Conservation (phyloP, 2,113 vertebrate genomes). For the Dissostichus mawsoni region DNA sequence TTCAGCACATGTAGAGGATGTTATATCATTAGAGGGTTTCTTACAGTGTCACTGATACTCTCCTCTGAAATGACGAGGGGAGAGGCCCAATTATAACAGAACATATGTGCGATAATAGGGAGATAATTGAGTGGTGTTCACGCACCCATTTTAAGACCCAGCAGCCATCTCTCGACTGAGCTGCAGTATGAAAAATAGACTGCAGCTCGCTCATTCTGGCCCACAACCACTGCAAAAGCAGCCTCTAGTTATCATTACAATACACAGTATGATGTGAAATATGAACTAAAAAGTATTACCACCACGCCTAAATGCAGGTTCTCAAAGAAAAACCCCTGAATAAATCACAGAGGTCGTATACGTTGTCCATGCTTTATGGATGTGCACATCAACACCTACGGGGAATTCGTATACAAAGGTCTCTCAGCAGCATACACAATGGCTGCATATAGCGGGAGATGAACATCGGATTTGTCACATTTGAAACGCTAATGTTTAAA, state of each 20-base stretch:
- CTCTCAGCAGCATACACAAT: slow-evolving; percentile 67
- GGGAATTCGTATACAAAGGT: slow-evolving; percentile 63
- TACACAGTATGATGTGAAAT: slow-evolving; percentile 26
- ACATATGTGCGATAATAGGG: slow-evolving; percentile 78
- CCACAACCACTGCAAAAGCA: slow-evolving; percentile 3
- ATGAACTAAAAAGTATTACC: slow-evolving; percentile 22
- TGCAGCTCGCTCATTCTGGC: slow-evolving; percentile 20
- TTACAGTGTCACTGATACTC: slow-evolving; percentile 39
- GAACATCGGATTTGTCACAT: slow-evolving; percentile 99
- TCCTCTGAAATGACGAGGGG: slow-evolving; percentile 53
- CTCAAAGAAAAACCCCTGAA: slow-evolving; percentile 50
- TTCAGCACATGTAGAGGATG: slow-evolving; percentile 27
- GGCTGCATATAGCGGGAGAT: slow-evolving; percentile 89
- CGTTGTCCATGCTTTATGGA: slow-evolving; percentile 55
- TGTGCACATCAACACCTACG: slow-evolving; percentile 55
- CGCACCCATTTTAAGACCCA: slow-evolving; percentile 67
- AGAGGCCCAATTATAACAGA: slow-evolving; percentile 75
- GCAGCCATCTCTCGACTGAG: slow-evolving; percentile 59
- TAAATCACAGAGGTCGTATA: slow-evolving; percentile 27
- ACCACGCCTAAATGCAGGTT: slow-evolving; percentile 60
- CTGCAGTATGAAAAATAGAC: slow-evolving; percentile 50
- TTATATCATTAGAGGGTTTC: slow-evolving; percentile 34
- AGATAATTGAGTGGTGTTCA: slow-evolving; percentile 78
- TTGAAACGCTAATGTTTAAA: slow-evolving; percentile 99
- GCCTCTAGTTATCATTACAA: slow-evolving; percentile 2